Evolutionary conservation across 1,140 invertebrate genomes (phyloP), one percentile per base, ranked within the genome.

Genomic region (Holotrichia oblita): DNA sequence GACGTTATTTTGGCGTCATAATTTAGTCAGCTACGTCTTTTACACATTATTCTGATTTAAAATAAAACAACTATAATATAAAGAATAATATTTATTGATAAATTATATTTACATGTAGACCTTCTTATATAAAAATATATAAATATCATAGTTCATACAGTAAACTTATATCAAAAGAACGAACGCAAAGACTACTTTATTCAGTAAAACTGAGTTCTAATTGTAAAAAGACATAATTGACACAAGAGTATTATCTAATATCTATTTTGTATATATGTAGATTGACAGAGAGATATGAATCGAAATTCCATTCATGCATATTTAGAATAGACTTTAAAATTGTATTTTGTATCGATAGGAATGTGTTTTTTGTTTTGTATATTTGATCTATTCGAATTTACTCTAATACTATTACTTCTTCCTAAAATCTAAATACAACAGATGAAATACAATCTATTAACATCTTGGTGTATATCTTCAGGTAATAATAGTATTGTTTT

Each of bases 61-160:
- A 27, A 69, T 69, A 27, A 69, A 69, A 69, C 20, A 69, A 7
- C 3, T 9, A 20, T 27, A 3, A 22, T 69, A 69, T 22, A 69
- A 69, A 69, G 61, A 69, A 69, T 69, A 69, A 69, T 69, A 22
- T 69, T 69, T 69, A 69, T 69, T 69, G 61, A 27, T 69, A 69
- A 69, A 69, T 69, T 69, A 69, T 69, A 69, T 69, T 69, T 69
- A 69, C 61, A 69, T 22, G 48, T 69, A 69, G 61, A 69, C 27
- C 61, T 69, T 69, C 27, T 55, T 27, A 69, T 69, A 69, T 69
- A 69, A 69, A 69, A 69, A 69, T 69, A 69, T 69, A 69, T 69
- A 69, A 69, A 69, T 69, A 69, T 69, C 22, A 69, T 69, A 69
- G 61, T 69, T 22, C 22, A 69, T 69, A 27, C 27, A 64, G 61